Conservation (phyloP, 2,797 vertebrate species). For the Benthosema pterotum region DNA sequence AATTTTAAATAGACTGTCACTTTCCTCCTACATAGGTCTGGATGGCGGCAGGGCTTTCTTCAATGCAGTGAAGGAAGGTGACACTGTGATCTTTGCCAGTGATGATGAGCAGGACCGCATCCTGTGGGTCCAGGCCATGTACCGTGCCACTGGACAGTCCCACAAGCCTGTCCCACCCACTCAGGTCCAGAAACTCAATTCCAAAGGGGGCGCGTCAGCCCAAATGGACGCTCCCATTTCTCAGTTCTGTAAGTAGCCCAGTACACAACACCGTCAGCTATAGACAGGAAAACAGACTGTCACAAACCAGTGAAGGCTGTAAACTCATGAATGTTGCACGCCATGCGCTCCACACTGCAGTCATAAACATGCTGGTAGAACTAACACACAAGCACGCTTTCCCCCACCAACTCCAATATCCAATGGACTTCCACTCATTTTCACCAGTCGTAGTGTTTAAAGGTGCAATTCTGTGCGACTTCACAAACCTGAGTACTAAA, state of each 20-base stretch:
- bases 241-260: slow-evolving; percentile 98
- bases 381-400: slow-evolving; percentile 74
- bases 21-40: slow-evolving; percentile 81
- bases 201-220: slow-evolving; percentile 96
- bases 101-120: slow-evolving; percentile 99
- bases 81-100: slow-evolving; percentile 98
- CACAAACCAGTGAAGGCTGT: slow-evolving; percentile 68
- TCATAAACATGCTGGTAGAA: slow-evolving; percentile 67
- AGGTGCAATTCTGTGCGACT: slow-evolving; percentile 63
- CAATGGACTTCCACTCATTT: slow-evolving; percentile 69
- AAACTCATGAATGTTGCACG: slow-evolving; percentile 75
- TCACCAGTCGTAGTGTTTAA: slow-evolving; percentile 70
- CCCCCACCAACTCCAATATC: slow-evolving; percentile 59
- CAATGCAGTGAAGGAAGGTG: slow-evolving; percentile 98
- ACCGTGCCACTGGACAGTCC: slow-evolving; percentile 97
- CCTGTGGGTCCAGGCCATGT: slow-evolving; percentile 99
- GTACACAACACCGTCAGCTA: slow-evolving; percentile 44
- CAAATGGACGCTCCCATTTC: slow-evolving; percentile 99
- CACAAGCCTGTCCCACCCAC: slow-evolving; percentile 99
- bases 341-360: slow-evolving; percentile 73
- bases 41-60: slow-evolving; percentile 98
- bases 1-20: background rate
- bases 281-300: slow-evolving; percentile 60
- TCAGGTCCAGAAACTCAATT: slow-evolving; percentile 99
- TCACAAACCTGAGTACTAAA: slow-evolving; percentile 60